A percentile compares a stretch with the other conserved stretches of the same genome.
phyloP scores from a whole-genome alignment of 2,888 invertebrate species.

The Clanis bilineata region DNA sequence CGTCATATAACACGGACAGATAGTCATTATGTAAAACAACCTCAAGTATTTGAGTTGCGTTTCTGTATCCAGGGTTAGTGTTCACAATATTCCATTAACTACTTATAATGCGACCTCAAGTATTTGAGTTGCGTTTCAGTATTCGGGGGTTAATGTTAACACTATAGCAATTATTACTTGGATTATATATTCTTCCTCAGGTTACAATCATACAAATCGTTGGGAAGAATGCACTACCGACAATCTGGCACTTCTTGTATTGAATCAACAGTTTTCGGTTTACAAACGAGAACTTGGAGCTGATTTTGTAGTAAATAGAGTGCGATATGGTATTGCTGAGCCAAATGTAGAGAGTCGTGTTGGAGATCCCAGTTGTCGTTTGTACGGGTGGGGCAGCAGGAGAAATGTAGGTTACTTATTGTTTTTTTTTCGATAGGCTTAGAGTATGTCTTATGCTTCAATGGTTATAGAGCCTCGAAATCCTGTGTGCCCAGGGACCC shows the following conservation, averaged over 20 bases:
- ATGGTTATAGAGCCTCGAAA: too few species aligned
- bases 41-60: too few species aligned
- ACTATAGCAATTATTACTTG: neutral
- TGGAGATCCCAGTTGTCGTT: conserved; percentile 43
- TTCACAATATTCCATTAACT: too few species aligned
- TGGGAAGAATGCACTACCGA: conserved; percentile 51
- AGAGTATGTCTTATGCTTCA: too few species aligned
- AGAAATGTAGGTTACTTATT: conserved; percentile 55
- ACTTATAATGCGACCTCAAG: too few species aligned
- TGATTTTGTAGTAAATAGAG: conserved; percentile 55
- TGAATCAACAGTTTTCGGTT: conserved; percentile 55
- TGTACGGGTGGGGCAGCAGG: conserved; percentile 68
- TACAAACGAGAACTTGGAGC: conserved; percentile 45
- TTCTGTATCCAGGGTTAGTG: too few species aligned
- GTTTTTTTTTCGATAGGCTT: neutral
- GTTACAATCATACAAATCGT: conserved; percentile 54
- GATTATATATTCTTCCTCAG: conserved; percentile 33
- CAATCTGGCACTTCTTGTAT: conserved; percentile 61
- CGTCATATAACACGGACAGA: too few species aligned
- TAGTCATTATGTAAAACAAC: too few species aligned
- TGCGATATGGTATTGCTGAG: conserved; percentile 55
- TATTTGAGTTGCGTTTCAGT: too few species aligned
- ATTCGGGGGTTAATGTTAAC: too few species aligned
- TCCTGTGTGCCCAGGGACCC: too few species aligned
- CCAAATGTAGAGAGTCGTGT: conserved; percentile 24